Evolutionary conservation across 92 coral and sea anemone genomes (phyloP), one percentile per base, ranked within the genome.

Genomic region (Heliopora coerulea): DNA sequence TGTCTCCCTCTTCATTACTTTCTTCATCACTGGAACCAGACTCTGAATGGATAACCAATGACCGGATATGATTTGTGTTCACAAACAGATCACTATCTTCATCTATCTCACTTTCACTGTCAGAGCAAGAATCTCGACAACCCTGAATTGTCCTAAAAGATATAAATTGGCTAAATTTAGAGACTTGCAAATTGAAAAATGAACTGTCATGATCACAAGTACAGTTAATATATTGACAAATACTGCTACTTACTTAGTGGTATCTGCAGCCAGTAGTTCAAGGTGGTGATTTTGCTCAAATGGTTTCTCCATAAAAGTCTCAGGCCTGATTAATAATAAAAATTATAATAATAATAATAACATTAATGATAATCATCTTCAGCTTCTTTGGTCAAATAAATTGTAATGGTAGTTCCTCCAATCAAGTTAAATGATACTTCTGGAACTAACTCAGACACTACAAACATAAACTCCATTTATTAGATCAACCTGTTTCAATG

Each of bases 31-130:
- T 52, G 62, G 77, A 52, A n/a, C 54, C 77, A 1, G 70, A 63
- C 1, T 67, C 74, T 18, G 77, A 70, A 50, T 35, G 63, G 15
- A 70, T 54, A 9, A 34, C 63, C 50, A 70, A 52, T 52, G 62
- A 54, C 49, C 69, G 81, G 28, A 84, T 80, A 46, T 83, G 91
- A 69, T 93, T 70, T 70, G 77, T 56, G 26, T 70, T 70, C 15
- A 52, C 77, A 70, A 70, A 70, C 11, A 70, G 46, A 56, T 70
- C 77, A 56, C 61, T 18, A 52, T 48, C 44, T 33, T 67, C 77
- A 70, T 70, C 77, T 31, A 30, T 30, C 0, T 70, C 77, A 49
- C 59, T 67, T 67, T 67, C 74, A 54, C 64, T 70, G 63, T 54
- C 77, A 27, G 49, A 65, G 26, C 79, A 78, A 30, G 26, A 35